Evolutionary conservation across 2,113 vertebrate genomes (phyloP), one percentile per base, ranked within the genome.

Genomic region (Daboia siamensis): DNA sequence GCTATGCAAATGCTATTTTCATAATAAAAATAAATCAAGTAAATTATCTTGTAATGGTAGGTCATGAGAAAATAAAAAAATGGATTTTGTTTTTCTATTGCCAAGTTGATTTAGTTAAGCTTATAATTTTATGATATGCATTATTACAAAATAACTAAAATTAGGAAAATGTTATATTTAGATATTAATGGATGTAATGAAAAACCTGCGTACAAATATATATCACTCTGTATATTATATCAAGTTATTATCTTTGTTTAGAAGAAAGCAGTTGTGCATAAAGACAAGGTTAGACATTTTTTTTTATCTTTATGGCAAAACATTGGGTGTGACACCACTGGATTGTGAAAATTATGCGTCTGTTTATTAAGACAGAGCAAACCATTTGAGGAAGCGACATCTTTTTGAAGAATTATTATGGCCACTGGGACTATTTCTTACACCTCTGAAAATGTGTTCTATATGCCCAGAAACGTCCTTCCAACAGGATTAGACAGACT

Each of bases 71-170:
- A 59, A 94, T 0, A 29, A 57, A 94, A 94, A 87, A 23, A 51
- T 52, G 89, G 88, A 5, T 3, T 1, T 85, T 33, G 33, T 44
- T 86, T 84, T 86, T 85, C 86, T 91, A 1, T 26, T 91, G 0
- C 0, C 80, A 91, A 29, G 0, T 0, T 2, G 6, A 23, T 89
- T 94, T 93, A 88, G 64, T 0, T 0, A 57, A 24, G 69, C 0
- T 1, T 51, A 1, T 29, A 8, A 46, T 90, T 92, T 95, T 91
- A 94, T 20, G 0, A 51, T 80, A 61, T 0, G 0, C 44, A 46
- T 24, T 61, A 90, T 59, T 48, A 24, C 64, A 88, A 86, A 26
- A 0, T 9, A n/a, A 39, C 8, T 90, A 55, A 90, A 46, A 88
- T 26, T 85, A 84, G 69, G 80, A 94, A 57, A 85, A n/a, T 24